These are phyloP conservation scores for Ophioderma brevispina DNA, from an alignment of 35 echinoderm and acorn worm species.

Conservation along the genomic window DNA sequence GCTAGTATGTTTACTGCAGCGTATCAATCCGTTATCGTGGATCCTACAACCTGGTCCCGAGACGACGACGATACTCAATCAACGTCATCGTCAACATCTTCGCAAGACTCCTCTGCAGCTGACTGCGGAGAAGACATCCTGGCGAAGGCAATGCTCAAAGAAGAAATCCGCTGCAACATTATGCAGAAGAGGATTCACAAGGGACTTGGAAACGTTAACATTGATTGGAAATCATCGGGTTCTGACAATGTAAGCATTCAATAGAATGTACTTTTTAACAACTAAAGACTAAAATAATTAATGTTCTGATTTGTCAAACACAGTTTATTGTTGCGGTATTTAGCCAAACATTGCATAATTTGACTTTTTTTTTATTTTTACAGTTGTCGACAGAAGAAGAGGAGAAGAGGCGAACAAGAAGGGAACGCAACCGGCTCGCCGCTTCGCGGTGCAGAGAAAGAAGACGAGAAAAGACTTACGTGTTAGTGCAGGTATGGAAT, in stretches of 20 bases:
- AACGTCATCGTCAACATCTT: neutral
- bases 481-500: slow-evolving; percentile 7
- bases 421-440: slow-evolving; percentile 78
- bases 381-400: slow-evolving; percentile 84
- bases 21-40: neutral
- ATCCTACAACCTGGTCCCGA: neutral
- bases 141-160: neutral
- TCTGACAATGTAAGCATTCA: slow-evolving; percentile 23
- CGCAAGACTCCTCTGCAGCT: neutral
- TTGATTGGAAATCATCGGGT: slow-evolving; percentile 9
- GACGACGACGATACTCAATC: neutral
- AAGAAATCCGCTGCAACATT: slow-evolving; percentile 18
- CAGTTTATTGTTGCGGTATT: no score
- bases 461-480: slow-evolving; percentile 37
- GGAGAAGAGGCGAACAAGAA: slow-evolving; percentile 47
- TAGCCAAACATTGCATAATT: no score
- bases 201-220: neutral
- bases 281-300: no score
- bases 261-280: no score
- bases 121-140: slow-evolving; percentile 3
- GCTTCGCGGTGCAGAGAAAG: slow-evolving; percentile 80
- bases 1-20: neutral
- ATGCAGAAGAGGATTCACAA: slow-evolving; percentile 15
- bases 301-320: no score
- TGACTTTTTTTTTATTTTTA: no score